Base-by-base conservation (phyloP, 2,797 vertebrate species). In the Alosa sapidissima region DNA sequence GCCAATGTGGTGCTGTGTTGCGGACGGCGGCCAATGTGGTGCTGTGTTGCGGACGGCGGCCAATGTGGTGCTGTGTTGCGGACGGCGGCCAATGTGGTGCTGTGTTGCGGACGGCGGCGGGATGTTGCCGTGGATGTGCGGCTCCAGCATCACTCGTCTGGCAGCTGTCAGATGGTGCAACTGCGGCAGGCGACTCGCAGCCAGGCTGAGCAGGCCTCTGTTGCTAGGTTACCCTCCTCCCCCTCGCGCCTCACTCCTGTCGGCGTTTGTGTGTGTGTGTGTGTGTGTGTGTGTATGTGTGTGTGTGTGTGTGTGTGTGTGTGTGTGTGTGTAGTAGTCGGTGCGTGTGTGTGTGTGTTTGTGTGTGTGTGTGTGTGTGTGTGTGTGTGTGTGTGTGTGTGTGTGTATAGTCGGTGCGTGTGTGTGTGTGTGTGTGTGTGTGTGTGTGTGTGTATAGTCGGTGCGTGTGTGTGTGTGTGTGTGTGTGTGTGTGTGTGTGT, bases 201-300 rank as follows among this genome's bases (percentile, higher is more conserved):
- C 6, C 75, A 13, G 58, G 81, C 88, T 88, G 87, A 83, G 88
- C 85, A 88, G 93, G 85, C 8, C 0, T 52, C 0, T 86, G 92
- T 94, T 94, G 90, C 93, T 88, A 88, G 88, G 92, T 91, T 93
- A 94, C 92, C 52, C 82, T 90, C 89, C 87, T 75, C 81, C 54
- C 82, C 84, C 8, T 81, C 87, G 52, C 78, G 83, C 65, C 86
- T 81, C 87, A 65, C 86, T 86, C 84, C 83, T 86, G 28, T 28
- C 28, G 28, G 28, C 28, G 28, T 28, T 19, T 51, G 0, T 60
- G 2, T 28, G 2, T n/a, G 19, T 60, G 55, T 54, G 52, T 54
- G 52, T 54, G 52, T 54, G 52, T 54, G 52, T 54, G 52, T 54
- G 52, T 54, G 41, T 41, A 41, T 41, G 28, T 28, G 28, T 1